Percentiles rank a stretch among this genome's conserved stretches.
Conservation (phyloP, 37 sponge, comb jelly and placozoan species). For the Chondrilla cf. caribensis region DNA sequence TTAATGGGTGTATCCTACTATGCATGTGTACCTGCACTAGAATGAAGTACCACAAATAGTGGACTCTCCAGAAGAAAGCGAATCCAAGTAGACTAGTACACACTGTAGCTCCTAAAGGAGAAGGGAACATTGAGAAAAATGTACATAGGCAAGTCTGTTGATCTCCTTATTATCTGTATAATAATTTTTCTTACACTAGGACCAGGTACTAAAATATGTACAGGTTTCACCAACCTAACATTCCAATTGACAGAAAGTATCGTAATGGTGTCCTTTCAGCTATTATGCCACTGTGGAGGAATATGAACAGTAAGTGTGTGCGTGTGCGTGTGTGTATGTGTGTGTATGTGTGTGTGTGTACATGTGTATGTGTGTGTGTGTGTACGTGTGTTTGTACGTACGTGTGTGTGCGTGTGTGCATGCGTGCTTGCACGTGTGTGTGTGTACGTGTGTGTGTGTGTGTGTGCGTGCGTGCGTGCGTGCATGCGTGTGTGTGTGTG, state of each 20-base stretch:
- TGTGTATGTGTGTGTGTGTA: too few relatives aligned
- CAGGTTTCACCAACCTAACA: conserved; percentile 62
- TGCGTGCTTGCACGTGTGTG: too few relatives aligned
- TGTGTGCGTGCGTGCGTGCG: too few relatives aligned
- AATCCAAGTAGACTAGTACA: conserved; percentile 55
- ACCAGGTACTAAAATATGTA: not conserved
- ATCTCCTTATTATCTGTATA: too few relatives aligned
- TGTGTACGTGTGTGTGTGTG: too few relatives aligned
- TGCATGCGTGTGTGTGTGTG: too few relatives aligned
- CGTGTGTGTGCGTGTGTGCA: too few relatives aligned
- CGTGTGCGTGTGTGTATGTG: not conserved
- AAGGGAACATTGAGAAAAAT: not conserved
- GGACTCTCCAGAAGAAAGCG: conserved; percentile 71
- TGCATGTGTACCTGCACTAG: conserved; percentile 28
- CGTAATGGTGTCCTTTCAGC: conserved; percentile 82
- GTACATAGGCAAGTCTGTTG: too few relatives aligned
- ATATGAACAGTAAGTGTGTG: conserved; percentile 6
- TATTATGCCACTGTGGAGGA: conserved; percentile 74
- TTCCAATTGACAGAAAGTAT: conserved; percentile 84
- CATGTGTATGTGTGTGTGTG: too few relatives aligned
- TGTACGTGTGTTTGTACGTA: too few relatives aligned
- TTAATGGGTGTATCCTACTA: too few relatives aligned
- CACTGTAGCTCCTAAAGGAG: conserved; percentile 43
- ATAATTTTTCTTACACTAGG: too few relatives aligned
- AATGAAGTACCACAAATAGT: conserved; percentile 74